phyloP scores from a whole-genome alignment of 2,797 vertebrate genomes.

The Brotula barbata region DNA sequence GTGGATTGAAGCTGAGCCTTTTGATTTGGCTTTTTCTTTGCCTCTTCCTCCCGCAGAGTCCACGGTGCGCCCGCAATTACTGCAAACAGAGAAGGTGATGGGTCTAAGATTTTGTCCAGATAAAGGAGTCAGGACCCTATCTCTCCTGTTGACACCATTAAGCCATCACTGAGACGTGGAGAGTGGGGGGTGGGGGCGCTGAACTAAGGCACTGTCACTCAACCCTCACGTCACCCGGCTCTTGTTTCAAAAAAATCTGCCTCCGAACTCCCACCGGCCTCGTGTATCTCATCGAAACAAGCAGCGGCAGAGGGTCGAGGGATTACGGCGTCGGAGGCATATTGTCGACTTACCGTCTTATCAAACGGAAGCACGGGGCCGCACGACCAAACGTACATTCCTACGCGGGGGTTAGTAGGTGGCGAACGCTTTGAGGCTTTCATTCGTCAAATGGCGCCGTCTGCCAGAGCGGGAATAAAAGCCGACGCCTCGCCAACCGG shows the following conservation, averaged over 20 bases:
- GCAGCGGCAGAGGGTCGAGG: conserved; percentile 40
- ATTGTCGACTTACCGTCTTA: conserved; percentile 64
- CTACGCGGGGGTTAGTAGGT: conserved; percentile 52
- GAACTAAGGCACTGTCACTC: conserved; percentile 65
- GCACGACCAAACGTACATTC: conserved; percentile 41
- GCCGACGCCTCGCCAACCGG: conserved; percentile 44
- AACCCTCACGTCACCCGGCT: conserved; percentile 67
- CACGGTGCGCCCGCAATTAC: conserved; percentile 81
- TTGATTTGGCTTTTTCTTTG: conserved; percentile 79
- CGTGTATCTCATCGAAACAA: conserved; percentile 69
- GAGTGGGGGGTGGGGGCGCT: conserved; percentile 25
- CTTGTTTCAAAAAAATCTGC: conserved; percentile 69
- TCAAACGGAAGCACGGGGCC: conserved; percentile 56
- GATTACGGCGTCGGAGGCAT: conserved; percentile 48
- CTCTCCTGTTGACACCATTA: conserved; percentile 77
- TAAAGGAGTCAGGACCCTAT: conserved; percentile 75
- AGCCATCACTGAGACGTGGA: conserved; percentile 68
- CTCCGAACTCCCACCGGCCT: conserved; percentile 58
- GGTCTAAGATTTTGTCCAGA: conserved; percentile 75
- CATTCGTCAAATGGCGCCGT: conserved; percentile 60
- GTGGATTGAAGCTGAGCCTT: conserved; percentile 84
- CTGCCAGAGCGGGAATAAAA: conserved; percentile 52
- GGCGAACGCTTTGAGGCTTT: conserved; percentile 61
- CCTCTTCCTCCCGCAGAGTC: conserved; percentile 60
- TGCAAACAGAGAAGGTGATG: conserved; percentile 81